A percentile compares a stretch with the other conserved stretches of the same genome.
These are phyloP conservation scores for Genyomyrus donnyi DNA, from an alignment of 2,113 vertebrate genomes.

Conservation along the genomic window DNA sequence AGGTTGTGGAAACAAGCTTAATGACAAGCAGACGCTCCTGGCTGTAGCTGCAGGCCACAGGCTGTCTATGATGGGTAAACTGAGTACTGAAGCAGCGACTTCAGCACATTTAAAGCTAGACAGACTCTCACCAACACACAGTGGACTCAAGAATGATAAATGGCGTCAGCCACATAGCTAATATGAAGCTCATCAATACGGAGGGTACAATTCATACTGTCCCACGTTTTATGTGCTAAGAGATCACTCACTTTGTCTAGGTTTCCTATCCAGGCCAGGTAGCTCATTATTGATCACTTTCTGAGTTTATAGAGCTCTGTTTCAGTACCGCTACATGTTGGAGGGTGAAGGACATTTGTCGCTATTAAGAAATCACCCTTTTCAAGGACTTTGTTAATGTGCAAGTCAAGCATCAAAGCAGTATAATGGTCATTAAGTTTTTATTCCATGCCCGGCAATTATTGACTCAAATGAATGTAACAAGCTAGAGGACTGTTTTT, in stretches of 20 bases:
- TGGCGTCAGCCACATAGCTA: neutral
- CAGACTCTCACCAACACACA: neutral
- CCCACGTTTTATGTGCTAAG: neutral
- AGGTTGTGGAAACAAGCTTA: neutral
- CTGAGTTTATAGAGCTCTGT: neutral
- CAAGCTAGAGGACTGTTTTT: neutral
- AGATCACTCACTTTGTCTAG: neutral
- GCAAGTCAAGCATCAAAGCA: neutral
- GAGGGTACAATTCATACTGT: neutral
- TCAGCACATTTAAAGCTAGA: neutral
- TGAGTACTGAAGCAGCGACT: neutral
- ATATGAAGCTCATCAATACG: neutral
- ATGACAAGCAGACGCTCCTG: neutral
- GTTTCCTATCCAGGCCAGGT: neutral
- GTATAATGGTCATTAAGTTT: neutral
- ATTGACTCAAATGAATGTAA: neutral
- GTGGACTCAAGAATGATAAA: neutral
- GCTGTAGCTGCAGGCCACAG: neutral
- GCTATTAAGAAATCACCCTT: neutral
- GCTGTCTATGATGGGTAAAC: neutral
- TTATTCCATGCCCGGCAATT: neutral
- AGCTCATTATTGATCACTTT: neutral
- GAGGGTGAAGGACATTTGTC: neutral
- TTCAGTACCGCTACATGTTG: neutral
- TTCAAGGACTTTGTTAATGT: neutral